Conservation (phyloP, 2,888 invertebrate genomes). For the Orchestes rusci region DNA sequence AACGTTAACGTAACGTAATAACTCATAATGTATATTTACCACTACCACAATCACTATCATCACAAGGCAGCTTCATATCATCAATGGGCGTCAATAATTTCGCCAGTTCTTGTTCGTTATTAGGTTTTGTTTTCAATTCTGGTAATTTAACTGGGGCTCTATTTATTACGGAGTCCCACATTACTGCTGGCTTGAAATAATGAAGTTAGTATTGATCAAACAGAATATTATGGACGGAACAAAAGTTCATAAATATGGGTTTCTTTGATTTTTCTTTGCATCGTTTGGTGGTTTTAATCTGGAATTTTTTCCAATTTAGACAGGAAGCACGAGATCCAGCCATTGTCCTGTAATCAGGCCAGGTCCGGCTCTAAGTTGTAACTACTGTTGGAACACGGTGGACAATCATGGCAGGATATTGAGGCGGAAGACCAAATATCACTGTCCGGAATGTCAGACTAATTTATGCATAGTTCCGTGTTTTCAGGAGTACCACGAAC, state of each 20-base stretch:
- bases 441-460: constrained; percentile 83
- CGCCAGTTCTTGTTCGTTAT: constrained; percentile 6
- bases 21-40: too few relatives aligned
- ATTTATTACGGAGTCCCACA: constrained; percentile 8
- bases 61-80: constrained; percentile 23
- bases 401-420: constrained; percentile 75
- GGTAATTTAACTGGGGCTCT: constrained; percentile 9
- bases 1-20: too few relatives aligned
- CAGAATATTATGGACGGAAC: too few relatives aligned
- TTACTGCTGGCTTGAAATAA: too few relatives aligned
- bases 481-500: constrained; percentile 48
- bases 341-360: constrained; percentile 78
- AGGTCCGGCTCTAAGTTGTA: constrained; percentile 80
- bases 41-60: constrained; percentile 28
- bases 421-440: constrained; percentile 80
- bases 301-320: constrained; percentile 43
- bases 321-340: constrained; percentile 52
- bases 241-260: too few relatives aligned
- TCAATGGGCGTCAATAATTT: constrained; percentile 10
- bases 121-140: constrained; percentile 3
- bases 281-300: too few relatives aligned
- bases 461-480: constrained; percentile 86
- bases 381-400: constrained; percentile 87
- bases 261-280: too few relatives aligned
- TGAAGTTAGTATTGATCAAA: too few relatives aligned